Percentiles rank a stretch among this genome's conserved stretches.
Conservation (phyloP, 2,113 vertebrate genomes). For the Pelusios castaneus region DNA sequence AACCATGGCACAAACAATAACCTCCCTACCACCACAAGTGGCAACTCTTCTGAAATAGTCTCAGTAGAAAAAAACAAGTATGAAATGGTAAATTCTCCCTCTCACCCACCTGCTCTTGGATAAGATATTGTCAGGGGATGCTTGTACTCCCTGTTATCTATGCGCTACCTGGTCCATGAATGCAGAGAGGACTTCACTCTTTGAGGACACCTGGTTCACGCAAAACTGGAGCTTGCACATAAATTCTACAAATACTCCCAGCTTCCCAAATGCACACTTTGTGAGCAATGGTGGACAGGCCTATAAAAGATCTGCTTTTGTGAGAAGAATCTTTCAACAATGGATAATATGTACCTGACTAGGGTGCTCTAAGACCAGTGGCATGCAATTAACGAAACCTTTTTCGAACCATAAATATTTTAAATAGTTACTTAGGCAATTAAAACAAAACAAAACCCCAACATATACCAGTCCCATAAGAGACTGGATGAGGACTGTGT, state of each 20-base stretch:
- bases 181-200: not conserved
- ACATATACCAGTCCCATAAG: not conserved
- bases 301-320: not conserved
- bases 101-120: not conserved
- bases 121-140: not conserved
- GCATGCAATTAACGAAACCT: not conserved
- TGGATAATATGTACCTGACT: not conserved
- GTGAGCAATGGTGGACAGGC: not conserved
- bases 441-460: not conserved
- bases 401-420: not conserved
- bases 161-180: fast-evolving
- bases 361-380: not conserved
- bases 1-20: not conserved
- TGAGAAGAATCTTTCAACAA: not conserved
- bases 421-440: not conserved
- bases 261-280: not conserved
- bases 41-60: not conserved
- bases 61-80: not conserved
- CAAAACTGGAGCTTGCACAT: fast-evolving
- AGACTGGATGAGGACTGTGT: not conserved
- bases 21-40: not conserved
- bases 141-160: too few relatives aligned
- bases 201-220: not conserved
- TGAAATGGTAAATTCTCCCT: not conserved
- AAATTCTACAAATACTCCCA: not conserved